A percentile compares a stretch with the other conserved stretches of the same genome.
phyloP scores from a whole-genome alignment of 2,113 vertebrate species.

The Cavia aperea region DNA sequence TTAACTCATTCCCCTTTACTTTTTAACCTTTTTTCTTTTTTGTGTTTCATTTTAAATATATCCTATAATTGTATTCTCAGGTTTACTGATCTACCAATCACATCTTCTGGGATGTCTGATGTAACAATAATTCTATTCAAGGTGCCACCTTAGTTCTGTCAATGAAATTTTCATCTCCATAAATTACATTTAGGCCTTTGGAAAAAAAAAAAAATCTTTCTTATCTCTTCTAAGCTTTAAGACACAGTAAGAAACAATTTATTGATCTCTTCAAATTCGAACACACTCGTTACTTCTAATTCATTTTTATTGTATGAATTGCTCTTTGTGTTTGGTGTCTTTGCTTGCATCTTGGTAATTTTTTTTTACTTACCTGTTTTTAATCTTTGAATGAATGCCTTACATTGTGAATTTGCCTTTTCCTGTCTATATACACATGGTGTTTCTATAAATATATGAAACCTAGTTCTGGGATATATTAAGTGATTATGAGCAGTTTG shows the following conservation, averaged over 20 bases:
- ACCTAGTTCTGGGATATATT: background rate
- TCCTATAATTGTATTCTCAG: background rate
- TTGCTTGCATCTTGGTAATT: background rate
- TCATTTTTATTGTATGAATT: background rate
- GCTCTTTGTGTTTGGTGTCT: background rate
- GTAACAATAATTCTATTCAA: background rate
- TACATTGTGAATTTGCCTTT: background rate
- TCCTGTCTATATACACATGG: background rate
- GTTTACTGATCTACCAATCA: background rate
- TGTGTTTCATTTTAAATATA: constrained; percentile 31
- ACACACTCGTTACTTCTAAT: background rate
- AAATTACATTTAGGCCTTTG: background rate
- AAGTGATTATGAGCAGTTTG: background rate
- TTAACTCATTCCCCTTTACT: background rate
- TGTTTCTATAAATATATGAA: background rate
- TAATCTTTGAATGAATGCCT: background rate
- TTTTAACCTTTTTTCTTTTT: background rate
- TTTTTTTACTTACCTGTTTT: constrained; percentile 2
- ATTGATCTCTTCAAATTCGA: background rate
- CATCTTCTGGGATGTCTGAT: background rate
- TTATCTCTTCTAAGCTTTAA: background rate
- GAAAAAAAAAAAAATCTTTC: background rate
- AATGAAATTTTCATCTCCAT: background rate
- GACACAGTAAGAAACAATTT: background rate
- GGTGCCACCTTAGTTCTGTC: background rate